Conservation (phyloP, 2,113 vertebrate genomes). For the Hydrochoerus hydrochaeris region DNA sequence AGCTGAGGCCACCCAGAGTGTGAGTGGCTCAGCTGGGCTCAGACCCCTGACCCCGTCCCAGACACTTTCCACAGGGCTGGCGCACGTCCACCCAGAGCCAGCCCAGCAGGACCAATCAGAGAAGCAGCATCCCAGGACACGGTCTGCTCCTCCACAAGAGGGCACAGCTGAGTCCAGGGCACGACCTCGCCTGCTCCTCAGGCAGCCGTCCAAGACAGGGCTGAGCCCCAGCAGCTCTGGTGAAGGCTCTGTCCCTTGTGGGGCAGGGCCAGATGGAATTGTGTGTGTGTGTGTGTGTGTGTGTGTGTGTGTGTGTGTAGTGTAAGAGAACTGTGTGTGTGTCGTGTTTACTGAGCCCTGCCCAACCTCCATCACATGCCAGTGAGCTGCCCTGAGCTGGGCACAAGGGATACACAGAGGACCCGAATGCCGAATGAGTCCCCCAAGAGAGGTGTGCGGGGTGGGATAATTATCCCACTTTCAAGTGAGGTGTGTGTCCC, state of each 20-base stretch:
- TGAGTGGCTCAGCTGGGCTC: constrained; percentile 50
- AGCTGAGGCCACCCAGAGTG: constrained; percentile 72
- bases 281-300: no score
- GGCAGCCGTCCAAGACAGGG: background rate
- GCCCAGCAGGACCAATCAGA: background rate
- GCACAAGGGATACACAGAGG: background rate
- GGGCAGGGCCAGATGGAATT: no score
- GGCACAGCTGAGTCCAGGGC: background rate
- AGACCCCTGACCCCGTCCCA: constrained; percentile 52
- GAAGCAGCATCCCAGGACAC: background rate
- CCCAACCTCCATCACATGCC: background rate
- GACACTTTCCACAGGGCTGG: background rate
- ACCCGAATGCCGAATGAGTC: background rate
- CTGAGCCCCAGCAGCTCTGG: background rate
- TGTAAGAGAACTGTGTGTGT: background rate
- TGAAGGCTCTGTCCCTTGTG: background rate
- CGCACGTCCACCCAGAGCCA: background rate
- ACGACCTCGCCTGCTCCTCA: background rate
- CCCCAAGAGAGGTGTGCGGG: accelerated
- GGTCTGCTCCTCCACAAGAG: background rate
- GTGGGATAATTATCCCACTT: accelerated
- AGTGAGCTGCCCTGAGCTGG: background rate
- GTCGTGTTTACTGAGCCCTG: background rate
- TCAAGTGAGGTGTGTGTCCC: background rate
- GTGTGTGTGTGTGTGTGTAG: no score